Conservation (phyloP, 2,797 vertebrate species). For the Paratrypauchen microcephalus region DNA sequence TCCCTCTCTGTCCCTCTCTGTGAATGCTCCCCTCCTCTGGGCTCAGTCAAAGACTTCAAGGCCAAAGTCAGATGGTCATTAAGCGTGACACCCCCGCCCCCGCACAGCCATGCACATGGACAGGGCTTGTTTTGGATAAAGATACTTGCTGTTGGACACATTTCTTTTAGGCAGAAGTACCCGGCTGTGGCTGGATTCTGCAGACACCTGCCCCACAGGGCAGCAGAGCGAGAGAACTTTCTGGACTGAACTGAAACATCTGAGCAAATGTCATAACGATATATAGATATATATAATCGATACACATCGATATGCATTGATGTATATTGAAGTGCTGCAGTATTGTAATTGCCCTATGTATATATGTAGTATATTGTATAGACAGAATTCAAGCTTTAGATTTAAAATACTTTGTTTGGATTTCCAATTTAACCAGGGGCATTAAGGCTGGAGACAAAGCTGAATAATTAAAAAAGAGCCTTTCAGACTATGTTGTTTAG, state of each 20-base stretch:
- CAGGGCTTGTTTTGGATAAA: constrained; percentile 19
- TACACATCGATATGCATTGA: not conserved
- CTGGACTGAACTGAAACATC: not conserved
- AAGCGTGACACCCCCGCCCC: constrained; percentile 51
- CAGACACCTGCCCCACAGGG: constrained; percentile 11
- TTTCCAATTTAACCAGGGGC: too few species aligned
- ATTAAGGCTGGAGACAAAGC: not conserved
- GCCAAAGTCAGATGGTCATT: constrained; percentile 74
- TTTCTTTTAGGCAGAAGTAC: constrained; percentile 11
- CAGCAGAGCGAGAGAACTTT: not conserved
- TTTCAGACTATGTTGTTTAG: not conserved
- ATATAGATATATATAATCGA: not conserved
- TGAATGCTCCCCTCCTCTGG: constrained; percentile 56
- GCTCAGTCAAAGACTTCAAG: constrained; percentile 72
- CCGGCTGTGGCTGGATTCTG: constrained; percentile 5
- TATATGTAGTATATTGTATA: too few species aligned
- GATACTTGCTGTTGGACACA: constrained; percentile 18
- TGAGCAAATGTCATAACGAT: not conserved
- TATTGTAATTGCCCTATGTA: too few species aligned
- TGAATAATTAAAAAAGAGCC: too few species aligned
- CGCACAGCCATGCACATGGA: constrained; percentile 8
- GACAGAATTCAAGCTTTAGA: too few species aligned
- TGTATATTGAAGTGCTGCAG: too few species aligned
- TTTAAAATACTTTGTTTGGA: too few species aligned
- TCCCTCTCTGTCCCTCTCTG: constrained; percentile 48